Percentiles rank a stretch among this genome's conserved stretches.
Conservation (phyloP, 2,113 vertebrate genomes). For the Prochilodus magdalenae region DNA sequence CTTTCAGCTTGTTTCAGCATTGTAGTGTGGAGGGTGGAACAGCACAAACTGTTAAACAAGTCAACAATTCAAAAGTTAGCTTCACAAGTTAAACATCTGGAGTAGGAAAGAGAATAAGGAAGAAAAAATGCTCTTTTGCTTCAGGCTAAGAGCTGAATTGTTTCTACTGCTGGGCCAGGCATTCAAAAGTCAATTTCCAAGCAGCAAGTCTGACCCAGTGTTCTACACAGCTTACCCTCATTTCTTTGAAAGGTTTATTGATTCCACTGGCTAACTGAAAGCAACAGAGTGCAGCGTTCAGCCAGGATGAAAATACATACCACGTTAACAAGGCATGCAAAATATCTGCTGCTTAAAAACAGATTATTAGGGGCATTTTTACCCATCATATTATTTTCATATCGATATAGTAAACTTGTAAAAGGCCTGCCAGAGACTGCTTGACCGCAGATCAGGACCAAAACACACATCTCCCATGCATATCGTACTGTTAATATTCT, state of each 20-base stretch:
- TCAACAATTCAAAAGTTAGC: conserved; percentile 19
- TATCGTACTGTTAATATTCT: too few relatives aligned
- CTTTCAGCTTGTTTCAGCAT: conserved; percentile 20
- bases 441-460: too few relatives aligned
- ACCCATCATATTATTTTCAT: too few relatives aligned
- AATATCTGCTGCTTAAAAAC: conserved; percentile 3
- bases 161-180: neutral
- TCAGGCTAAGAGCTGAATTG: conserved; percentile 4
- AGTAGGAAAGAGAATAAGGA: neutral
- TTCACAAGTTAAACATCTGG: conserved; percentile 9
- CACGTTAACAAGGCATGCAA: conserved; percentile 6
- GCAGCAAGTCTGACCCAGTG: conserved; percentile 1
- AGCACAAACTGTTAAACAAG: conserved; percentile 34
- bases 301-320: conserved; percentile 11
- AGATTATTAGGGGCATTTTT: too few relatives aligned
- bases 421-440: too few relatives aligned
- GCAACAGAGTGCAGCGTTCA: neutral
- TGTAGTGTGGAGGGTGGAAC: conserved; percentile 13
- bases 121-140: neutral
- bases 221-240: neutral
- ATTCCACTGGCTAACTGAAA: conserved; percentile 23
- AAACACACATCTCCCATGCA: too few relatives aligned
- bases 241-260: conserved; percentile 16
- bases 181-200: conserved; percentile 22
- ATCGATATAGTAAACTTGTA: too few relatives aligned